Conservation (phyloP, 2,888 invertebrate species). For the Isoperla grammatica region DNA sequence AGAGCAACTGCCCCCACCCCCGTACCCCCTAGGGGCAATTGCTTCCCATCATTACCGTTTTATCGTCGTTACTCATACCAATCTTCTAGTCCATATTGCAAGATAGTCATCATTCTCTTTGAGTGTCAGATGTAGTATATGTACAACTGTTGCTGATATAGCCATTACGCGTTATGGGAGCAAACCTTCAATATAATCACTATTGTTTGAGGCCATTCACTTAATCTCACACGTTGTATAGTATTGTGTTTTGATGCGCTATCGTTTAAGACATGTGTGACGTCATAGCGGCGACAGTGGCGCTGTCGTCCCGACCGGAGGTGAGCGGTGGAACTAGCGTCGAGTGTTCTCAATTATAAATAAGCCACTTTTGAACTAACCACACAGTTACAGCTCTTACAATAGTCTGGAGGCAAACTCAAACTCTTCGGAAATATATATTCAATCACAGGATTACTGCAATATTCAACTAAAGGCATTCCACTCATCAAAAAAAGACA, state of each 20-base stretch:
- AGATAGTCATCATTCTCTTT: conserved; percentile 41
- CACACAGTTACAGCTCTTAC: conserved; percentile 44
- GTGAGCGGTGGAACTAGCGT: conserved; percentile 22
- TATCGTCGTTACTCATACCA: conserved; percentile 31
- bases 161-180: conserved; percentile 27
- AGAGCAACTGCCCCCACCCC: conserved; percentile 26
- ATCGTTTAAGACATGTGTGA: conserved; percentile 1
- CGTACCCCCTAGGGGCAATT: conserved; percentile 23
- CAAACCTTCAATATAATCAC: conserved; percentile 23
- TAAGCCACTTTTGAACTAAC: conserved; percentile 53
- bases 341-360: conserved; percentile 61
- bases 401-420: conserved; percentile 79
- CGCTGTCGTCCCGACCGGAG: conserved; percentile 4
- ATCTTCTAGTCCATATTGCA: conserved; percentile 33
- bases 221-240: too few relatives aligned
- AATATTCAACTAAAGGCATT: conserved; percentile 30
- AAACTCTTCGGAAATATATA: conserved; percentile 35
- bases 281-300: background rate
- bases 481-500: conserved; percentile 35
- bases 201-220: conserved; percentile 1
- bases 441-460: conserved; percentile 1
- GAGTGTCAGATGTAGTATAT: conserved; percentile 53
- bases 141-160: conserved; percentile 46
- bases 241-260: background rate
- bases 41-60: conserved; percentile 32